A percentile compares a stretch with the other conserved stretches of the same genome.
These are phyloP conservation scores for Melospiza melodia DNA, from an alignment of 2,113 vertebrate species.

Conservation along the genomic window DNA sequence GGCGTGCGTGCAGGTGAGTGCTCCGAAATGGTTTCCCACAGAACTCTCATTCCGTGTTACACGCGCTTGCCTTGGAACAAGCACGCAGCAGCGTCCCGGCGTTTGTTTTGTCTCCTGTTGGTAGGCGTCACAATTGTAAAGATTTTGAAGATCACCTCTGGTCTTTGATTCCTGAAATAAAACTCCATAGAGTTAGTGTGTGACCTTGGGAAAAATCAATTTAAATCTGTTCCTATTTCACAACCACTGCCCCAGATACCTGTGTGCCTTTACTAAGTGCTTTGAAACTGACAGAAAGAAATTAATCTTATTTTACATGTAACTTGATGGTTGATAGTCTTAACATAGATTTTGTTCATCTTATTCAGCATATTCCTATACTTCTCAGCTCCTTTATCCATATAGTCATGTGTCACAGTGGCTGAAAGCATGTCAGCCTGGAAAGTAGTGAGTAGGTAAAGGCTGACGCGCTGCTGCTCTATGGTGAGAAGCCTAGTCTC, in stretches of 20 bases:
- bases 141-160: neutral
- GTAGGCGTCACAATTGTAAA: no score
- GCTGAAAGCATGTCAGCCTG: neutral
- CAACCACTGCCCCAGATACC: neutral
- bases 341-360: neutral
- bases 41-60: neutral
- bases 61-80: neutral
- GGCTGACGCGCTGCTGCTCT: neutral
- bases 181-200: neutral
- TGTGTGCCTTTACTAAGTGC: neutral
- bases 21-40: neutral
- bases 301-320: neutral
- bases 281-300: neutral
- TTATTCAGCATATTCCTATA: neutral
- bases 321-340: neutral
- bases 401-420: neutral
- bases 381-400: neutral
- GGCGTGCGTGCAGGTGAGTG: rapidly evolving
- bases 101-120: neutral
- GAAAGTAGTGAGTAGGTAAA: neutral
- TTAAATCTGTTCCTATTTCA: neutral
- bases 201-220: neutral
- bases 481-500: neutral
- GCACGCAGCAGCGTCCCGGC: rapidly evolving
- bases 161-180: neutral